phyloP scores from a whole-genome alignment of 2,797 vertebrate species.

The Syncerus caffer region DNA sequence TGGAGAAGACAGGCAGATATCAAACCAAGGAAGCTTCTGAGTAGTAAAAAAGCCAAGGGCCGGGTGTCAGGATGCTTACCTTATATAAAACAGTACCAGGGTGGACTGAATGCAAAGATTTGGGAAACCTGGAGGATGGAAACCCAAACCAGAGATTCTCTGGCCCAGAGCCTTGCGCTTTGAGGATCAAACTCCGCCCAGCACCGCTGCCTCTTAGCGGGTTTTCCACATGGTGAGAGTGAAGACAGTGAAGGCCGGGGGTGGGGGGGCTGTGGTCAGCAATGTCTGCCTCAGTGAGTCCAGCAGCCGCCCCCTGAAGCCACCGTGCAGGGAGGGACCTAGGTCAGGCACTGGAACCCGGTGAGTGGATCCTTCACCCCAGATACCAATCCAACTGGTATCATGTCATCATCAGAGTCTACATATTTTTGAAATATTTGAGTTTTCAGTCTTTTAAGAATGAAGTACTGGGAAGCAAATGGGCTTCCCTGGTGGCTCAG shows the following conservation, averaged over 20 bases:
- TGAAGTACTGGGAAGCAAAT: neutral
- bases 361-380: neutral
- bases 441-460: neutral
- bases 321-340: fast-evolving
- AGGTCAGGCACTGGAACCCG: too few relatives aligned
- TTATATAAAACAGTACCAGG: fast-evolving
- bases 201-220: neutral
- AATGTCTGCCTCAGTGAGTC: fast-evolving
- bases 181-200: too few relatives aligned
- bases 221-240: neutral
- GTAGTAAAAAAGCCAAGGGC: neutral
- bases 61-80: neutral
- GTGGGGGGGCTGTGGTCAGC: neutral
- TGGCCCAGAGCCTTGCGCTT: neutral
- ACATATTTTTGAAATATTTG: neutral
- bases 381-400: fast-evolving
- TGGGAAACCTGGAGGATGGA: neutral
- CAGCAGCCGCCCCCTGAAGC: fast-evolving
- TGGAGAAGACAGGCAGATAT: neutral
- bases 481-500: neutral
- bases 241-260: neutral
- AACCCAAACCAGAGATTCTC: neutral
- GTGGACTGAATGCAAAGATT: fast-evolving
- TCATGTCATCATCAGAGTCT: neutral
- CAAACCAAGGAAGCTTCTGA: neutral